Evolutionary conservation across 2,797 vertebrate genomes (phyloP).

Genomic region (Microchirus variegatus): DNA sequence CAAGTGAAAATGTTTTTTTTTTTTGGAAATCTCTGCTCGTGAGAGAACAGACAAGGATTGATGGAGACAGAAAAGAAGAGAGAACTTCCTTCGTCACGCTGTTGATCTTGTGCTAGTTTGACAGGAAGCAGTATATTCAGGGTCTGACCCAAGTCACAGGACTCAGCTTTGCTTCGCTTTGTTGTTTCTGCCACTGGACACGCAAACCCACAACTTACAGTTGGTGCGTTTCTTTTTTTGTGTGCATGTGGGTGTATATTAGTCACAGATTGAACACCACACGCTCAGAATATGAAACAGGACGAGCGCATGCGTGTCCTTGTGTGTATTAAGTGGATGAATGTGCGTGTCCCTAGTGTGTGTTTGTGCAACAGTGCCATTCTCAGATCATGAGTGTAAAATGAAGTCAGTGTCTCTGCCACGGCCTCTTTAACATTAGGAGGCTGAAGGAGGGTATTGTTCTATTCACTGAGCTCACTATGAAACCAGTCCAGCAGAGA

Average conservation of each 20-base stretch:
- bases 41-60: constrained; percentile 36
- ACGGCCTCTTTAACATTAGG: constrained; percentile 72
- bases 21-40: constrained; percentile 11
- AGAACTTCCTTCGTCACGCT: constrained; percentile 32
- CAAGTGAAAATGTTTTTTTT: not conserved
- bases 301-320: constrained; percentile 10
- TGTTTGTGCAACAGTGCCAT: constrained; percentile 46
- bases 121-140: constrained; percentile 51
- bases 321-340: constrained; percentile 10
- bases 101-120: constrained; percentile 35
- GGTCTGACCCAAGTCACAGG: constrained; percentile 42
- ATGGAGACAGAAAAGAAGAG: constrained; percentile 20
- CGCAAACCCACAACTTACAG: constrained; percentile 29
- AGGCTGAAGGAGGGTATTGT: constrained; percentile 76
- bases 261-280: constrained; percentile 45
- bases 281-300: constrained; percentile 48
- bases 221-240: not conserved
- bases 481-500: constrained; percentile 68
- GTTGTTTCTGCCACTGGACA: constrained; percentile 44
- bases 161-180: constrained; percentile 25
- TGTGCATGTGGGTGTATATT: constrained; percentile 40
- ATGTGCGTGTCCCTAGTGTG: constrained; percentile 30
- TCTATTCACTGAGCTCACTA: constrained; percentile 77
- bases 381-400: constrained; percentile 71
- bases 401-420: constrained; percentile 74